Percentiles rank a stretch among this genome's conserved stretches.
phyloP scores from a whole-genome alignment of 2,113 vertebrate genomes.

The Spizaetus ornatus region DNA sequence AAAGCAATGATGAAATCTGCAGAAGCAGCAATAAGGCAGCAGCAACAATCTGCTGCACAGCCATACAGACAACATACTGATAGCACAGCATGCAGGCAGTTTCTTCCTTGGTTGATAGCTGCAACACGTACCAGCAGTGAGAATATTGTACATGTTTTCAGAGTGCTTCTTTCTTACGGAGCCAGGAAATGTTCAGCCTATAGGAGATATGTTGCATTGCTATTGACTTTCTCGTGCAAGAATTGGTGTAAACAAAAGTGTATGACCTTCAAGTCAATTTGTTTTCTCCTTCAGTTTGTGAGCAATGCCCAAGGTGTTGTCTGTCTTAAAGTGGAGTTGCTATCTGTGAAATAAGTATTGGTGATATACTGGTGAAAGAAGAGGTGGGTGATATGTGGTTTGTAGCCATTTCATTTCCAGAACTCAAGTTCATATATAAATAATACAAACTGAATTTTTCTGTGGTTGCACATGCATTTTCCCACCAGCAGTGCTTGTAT shows the following conservation, averaged over 20 bases:
- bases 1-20: background rate
- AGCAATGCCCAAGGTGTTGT: background rate
- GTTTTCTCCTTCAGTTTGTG: background rate
- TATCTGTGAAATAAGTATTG: background rate
- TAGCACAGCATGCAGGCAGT: background rate
- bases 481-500: background rate
- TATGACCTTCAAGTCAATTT: background rate
- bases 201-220: background rate
- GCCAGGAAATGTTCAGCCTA: background rate
- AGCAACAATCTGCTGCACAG: background rate
- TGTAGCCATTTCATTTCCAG: background rate
- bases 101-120: background rate
- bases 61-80: background rate
- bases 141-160: background rate
- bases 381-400: background rate
- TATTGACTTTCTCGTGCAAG: background rate
- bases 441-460: background rate
- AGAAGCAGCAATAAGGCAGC: slow-evolving; percentile 28
- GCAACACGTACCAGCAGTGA: background rate
- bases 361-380: background rate
- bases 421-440: background rate
- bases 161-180: background rate
- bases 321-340: background rate
- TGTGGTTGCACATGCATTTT: background rate
- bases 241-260: background rate